Conservation (phyloP, 2,888 invertebrate species). For the Nomada goodeniana region DNA sequence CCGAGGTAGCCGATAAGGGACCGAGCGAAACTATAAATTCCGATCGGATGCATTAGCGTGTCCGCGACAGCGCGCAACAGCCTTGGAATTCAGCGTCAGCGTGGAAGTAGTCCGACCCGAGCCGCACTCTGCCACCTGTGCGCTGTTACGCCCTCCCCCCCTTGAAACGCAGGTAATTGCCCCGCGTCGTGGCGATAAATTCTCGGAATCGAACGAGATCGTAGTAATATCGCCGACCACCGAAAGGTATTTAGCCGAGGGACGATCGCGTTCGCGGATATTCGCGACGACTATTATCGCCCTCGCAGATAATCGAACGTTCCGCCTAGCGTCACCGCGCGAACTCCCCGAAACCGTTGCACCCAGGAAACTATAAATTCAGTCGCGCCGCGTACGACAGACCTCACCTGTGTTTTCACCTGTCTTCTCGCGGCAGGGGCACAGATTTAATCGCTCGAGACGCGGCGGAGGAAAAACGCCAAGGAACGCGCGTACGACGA, state of each 20-base stretch:
- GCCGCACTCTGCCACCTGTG: neutral
- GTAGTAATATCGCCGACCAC: conserved; percentile 32
- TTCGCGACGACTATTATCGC: conserved; percentile 9
- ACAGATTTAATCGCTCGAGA: conserved; percentile 61
- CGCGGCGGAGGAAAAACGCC: conserved; percentile 30
- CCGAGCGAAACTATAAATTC: conserved; percentile 77
- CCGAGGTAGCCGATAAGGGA: conserved; percentile 68
- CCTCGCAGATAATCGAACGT: neutral
- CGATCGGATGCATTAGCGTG: conserved; percentile 76
- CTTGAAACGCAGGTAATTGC: conserved; percentile 45
- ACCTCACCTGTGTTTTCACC: conserved; percentile 53
- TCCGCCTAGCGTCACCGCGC: conserved; percentile 18
- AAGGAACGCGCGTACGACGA: conserved; percentile 42
- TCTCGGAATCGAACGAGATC: conserved; percentile 29
- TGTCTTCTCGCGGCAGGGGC: conserved; percentile 44
- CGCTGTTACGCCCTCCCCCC: neutral
- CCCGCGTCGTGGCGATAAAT: conserved; percentile 25
- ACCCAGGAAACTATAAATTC: conserved; percentile 59
- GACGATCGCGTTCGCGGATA: neutral
- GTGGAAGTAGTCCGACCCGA: conserved; percentile 37
- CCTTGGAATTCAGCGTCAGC: conserved; percentile 47
- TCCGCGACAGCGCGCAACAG: conserved; percentile 35
- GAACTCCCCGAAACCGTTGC: conserved; percentile 13
- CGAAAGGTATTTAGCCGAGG: conserved; percentile 29
- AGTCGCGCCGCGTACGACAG: conserved; percentile 23